phyloP scores from a whole-genome alignment of 2,797 vertebrate species.

The Cercopithecus hamlyni region DNA sequence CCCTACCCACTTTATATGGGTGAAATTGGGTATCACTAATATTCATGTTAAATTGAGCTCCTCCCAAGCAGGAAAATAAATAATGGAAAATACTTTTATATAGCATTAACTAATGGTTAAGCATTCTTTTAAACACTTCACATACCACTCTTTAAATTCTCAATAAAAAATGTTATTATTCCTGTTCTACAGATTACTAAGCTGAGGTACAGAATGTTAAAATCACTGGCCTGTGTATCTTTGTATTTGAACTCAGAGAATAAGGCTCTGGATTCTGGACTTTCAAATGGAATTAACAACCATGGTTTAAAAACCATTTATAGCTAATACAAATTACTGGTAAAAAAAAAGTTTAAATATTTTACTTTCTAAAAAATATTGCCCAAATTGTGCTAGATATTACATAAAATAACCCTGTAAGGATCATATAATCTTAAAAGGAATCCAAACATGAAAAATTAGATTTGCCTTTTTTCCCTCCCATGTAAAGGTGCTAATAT shows the following conservation, averaged over 20 bases:
- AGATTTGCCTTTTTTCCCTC: neutral
- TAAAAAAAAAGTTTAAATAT: slow-evolving; percentile 3
- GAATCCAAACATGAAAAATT: slow-evolving; percentile 5
- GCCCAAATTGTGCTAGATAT: neutral
- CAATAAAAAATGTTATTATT: neutral
- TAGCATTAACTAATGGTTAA: neutral
- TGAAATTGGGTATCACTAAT: neutral
- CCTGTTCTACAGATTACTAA: neutral
- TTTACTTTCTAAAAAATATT: slow-evolving; percentile 42
- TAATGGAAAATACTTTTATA: neutral
- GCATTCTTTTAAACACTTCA: neutral
- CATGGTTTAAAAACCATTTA: slow-evolving; percentile 3
- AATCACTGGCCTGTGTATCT: neutral
- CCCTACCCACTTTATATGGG: neutral
- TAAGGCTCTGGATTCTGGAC: neutral
- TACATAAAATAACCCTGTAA: neutral
- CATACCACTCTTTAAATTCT: neutral
- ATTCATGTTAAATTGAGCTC: neutral
- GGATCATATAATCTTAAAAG: neutral
- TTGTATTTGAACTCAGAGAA: neutral
- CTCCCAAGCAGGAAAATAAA: slow-evolving; percentile 8
- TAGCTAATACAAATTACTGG: neutral
- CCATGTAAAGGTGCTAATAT: slow-evolving; percentile 48
- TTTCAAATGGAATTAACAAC: neutral
- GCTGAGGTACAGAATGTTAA: neutral